Evolutionary conservation across 2,113 vertebrate genomes (phyloP).

Genomic region (Mystacornis crossleyi): DNA sequence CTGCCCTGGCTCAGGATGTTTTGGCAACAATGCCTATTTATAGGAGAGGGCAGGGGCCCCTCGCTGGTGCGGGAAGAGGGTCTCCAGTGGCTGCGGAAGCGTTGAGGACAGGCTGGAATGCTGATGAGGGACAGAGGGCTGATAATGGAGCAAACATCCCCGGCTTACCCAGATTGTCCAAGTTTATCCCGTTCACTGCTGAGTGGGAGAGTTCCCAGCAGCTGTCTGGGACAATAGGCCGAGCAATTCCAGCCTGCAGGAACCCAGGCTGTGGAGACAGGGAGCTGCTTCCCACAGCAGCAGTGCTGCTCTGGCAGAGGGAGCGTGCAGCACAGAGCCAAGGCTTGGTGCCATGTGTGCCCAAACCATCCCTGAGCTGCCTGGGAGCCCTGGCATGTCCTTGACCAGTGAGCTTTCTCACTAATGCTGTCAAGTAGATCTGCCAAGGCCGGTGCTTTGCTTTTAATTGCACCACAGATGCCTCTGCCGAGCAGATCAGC

Average conservation of each 20-base stretch:
- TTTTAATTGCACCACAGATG: neutral
- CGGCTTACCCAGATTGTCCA: neutral
- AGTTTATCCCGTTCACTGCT: neutral
- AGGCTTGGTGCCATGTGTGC: neutral
- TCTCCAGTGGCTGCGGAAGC: neutral
- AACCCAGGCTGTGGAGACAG: fast-evolving
- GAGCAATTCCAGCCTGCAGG: neutral
- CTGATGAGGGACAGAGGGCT: neutral
- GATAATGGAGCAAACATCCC: neutral
- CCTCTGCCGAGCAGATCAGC: neutral
- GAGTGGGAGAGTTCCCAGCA: neutral
- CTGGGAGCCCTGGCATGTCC: neutral
- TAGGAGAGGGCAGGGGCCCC: slow-evolving; percentile 5
- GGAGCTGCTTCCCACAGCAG: neutral
- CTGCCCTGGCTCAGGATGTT: slow-evolving; percentile 66
- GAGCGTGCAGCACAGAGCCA: neutral
- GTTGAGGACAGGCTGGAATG: neutral
- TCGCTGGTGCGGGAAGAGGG: neutral
- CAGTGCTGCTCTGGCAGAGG: neutral
- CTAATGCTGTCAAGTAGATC: neutral
- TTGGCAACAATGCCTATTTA: slow-evolving; percentile 60
- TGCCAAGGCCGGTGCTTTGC: neutral
- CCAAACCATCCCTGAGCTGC: neutral
- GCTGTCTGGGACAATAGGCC: neutral
- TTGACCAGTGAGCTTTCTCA: neutral